A percentile compares a stretch with the other conserved stretches of the same genome.
These are phyloP conservation scores for Druceiella hillmani DNA, from an alignment of 2,888 invertebrate genomes.

Conservation along the genomic window DNA sequence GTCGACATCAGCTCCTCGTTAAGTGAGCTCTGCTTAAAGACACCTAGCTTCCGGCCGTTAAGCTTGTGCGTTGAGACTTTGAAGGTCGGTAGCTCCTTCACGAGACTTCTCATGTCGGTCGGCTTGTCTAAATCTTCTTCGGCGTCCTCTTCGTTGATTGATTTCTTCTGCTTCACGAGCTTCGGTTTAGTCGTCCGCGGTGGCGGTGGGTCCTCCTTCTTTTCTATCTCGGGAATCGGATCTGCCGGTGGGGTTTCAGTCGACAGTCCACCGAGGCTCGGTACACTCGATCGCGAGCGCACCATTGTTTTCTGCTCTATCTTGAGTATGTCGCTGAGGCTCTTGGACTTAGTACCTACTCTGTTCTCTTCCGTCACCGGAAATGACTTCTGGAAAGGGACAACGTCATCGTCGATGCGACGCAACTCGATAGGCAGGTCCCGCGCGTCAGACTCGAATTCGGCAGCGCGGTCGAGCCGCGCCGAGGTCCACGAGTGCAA, in stretches of 20 bases:
- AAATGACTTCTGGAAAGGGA: too few species aligned
- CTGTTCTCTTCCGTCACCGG: slow-evolving; percentile 47
- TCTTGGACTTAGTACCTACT: slow-evolving; percentile 61
- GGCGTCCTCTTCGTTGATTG: slow-evolving; percentile 69
- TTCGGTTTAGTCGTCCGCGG: slow-evolving; percentile 52
- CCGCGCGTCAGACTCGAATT: slow-evolving; percentile 44
- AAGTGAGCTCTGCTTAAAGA: slow-evolving; percentile 78
- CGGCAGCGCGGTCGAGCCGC: slow-evolving; percentile 24
- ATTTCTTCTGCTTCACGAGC: slow-evolving; percentile 82
- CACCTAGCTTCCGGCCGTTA: slow-evolving; percentile 52
- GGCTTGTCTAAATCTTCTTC: slow-evolving; percentile 60
- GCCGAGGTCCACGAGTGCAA: slow-evolving; percentile 68
- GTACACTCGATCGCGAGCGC: slow-evolving; percentile 70
- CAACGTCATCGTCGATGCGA: slow-evolving; percentile 59
- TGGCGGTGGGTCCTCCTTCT: slow-evolving; percentile 25
- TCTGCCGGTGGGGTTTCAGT: slow-evolving; percentile 31
- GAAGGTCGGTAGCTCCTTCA: slow-evolving; percentile 61
- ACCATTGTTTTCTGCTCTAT: slow-evolving; percentile 66
- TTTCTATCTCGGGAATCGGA: too few species aligned
- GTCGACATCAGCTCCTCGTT: slow-evolving; percentile 87
- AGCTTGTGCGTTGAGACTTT: slow-evolving; percentile 47
- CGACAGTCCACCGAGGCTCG: slow-evolving; percentile 54
- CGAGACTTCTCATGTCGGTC: slow-evolving; percentile 63
- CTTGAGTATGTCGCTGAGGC: slow-evolving; percentile 77
- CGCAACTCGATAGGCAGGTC: slow-evolving; percentile 86